phyloP scores from a whole-genome alignment of 2,113 vertebrate genomes.

The Phrynosoma platyrhinos region DNA sequence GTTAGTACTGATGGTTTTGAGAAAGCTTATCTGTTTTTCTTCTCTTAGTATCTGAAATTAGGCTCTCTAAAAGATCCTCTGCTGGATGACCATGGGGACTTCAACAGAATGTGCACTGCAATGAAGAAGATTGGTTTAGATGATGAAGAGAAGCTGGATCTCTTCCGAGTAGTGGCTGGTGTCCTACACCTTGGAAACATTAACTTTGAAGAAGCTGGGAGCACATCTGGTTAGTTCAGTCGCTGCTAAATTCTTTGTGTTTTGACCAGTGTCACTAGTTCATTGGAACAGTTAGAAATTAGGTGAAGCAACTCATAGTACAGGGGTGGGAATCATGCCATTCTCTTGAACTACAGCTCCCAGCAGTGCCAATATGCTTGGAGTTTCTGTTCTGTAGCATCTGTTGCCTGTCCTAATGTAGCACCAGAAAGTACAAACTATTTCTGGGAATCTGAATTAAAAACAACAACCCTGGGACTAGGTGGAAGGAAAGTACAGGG shows the following conservation, averaged over 20 bases:
- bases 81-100: constrained; percentile 95
- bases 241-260: constrained; percentile 24
- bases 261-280: background rate
- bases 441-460: too few species aligned
- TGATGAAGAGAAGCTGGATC: constrained; percentile 93
- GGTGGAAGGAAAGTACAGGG: background rate
- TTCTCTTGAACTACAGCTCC: too few species aligned
- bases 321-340: too few species aligned
- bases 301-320: too few species aligned
- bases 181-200: constrained; percentile 97
- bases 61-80: constrained; percentile 95
- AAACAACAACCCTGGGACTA: too few species aligned
- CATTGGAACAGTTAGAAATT: too few species aligned
- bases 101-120: constrained; percentile 92
- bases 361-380: too few species aligned
- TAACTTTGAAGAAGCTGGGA: constrained; percentile 97
- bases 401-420: too few species aligned
- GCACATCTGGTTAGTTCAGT: constrained; percentile 88
- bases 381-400: too few species aligned
- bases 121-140: constrained; percentile 98
- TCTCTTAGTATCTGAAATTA: constrained; percentile 87
- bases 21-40: constrained; percentile 34
- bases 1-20: constrained; percentile 6
- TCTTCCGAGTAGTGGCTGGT: constrained; percentile 96
- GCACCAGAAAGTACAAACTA: too few species aligned